These are phyloP conservation scores for Globicephala melas DNA, from an alignment of 2,113 vertebrate genomes.

Conservation along the genomic window DNA sequence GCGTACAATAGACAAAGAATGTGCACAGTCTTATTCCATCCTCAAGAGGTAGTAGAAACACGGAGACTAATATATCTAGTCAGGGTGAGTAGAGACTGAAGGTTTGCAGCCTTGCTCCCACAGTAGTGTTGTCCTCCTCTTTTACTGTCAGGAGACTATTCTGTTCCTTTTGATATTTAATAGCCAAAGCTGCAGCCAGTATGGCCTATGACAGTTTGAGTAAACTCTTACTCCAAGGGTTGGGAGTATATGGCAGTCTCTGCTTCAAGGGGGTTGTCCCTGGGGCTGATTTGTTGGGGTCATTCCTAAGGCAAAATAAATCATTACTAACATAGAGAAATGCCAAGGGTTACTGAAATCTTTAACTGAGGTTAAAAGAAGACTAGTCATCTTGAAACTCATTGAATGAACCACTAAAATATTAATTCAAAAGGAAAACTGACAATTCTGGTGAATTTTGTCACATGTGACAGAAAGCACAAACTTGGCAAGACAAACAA, in stretches of 20 bases:
- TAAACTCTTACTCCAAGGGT: neutral
- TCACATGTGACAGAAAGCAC: neutral
- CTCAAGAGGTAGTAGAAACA: neutral
- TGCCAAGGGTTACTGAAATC: neutral
- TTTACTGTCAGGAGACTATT: neutral
- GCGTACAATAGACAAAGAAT: neutral
- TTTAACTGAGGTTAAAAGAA: neutral
- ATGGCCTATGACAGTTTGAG: neutral
- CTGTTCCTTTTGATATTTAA: neutral
- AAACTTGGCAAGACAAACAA: neutral
- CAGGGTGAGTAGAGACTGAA: neutral
- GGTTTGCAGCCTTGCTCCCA: neutral
- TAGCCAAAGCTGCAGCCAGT: neutral
- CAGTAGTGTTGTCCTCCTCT: neutral
- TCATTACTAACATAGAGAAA: neutral
- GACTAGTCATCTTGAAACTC: neutral
- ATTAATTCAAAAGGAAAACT: neutral
- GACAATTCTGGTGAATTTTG: neutral
- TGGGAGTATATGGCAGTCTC: neutral
- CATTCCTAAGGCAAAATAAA: neutral
- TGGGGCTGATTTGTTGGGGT: neutral
- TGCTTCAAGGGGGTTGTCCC: neutral
- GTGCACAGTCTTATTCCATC: neutral
- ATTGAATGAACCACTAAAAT: neutral
- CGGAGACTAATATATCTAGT: neutral